phyloP scores from a whole-genome alignment of 2,113 vertebrate genomes.

The Laterallus jamaicensis region DNA sequence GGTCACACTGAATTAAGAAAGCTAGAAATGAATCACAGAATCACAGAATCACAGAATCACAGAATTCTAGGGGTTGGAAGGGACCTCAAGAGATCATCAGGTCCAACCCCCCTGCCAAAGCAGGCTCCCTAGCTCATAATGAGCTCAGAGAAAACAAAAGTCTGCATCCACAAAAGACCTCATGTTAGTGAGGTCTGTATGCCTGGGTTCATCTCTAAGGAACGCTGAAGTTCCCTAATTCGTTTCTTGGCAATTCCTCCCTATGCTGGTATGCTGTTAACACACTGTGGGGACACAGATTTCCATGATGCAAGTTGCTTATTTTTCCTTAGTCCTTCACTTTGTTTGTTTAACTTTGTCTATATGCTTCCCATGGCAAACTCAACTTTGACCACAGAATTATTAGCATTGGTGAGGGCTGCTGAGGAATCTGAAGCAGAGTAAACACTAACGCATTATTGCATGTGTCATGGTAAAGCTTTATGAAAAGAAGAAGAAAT shows the following conservation, averaged over 20 bases:
- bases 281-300: constrained; percentile 33
- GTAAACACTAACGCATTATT: constrained; percentile 62
- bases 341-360: constrained; percentile 57
- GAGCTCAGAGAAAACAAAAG: not conserved
- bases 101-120: too few species aligned
- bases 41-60: too few species aligned
- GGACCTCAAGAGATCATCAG: too few species aligned
- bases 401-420: constrained; percentile 45
- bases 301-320: constrained; percentile 69
- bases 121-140: too few species aligned
- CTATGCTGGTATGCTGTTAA: constrained; percentile 33
- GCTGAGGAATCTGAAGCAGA: constrained; percentile 42
- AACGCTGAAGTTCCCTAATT: constrained; percentile 10
- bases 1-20: not conserved
- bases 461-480: constrained; percentile 33
- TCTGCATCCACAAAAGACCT: not conserved
- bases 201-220: not conserved
- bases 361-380: constrained; percentile 66
- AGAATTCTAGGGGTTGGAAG: too few species aligned
- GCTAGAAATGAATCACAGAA: not conserved
- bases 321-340: constrained; percentile 47
- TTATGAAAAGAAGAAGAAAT: constrained; percentile 29
- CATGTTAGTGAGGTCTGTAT: not conserved
- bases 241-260: constrained; percentile 54
- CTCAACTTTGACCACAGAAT: constrained; percentile 52